Base-by-base conservation (phyloP, 2,113 vertebrate species). In the Notarius quadriscutis region DNA sequence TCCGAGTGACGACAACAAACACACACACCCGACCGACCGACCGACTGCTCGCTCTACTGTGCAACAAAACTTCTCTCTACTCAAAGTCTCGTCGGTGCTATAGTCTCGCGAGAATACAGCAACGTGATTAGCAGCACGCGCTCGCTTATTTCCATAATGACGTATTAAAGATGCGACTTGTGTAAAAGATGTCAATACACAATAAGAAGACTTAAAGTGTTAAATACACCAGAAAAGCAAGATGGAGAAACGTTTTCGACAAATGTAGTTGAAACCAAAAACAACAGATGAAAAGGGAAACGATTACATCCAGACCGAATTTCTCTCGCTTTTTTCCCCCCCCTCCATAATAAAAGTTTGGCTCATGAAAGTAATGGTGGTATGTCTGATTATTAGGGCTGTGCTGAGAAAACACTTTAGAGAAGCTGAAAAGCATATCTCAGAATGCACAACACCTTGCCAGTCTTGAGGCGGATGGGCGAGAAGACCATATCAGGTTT, bases 1-100 rank as follows among this genome's bases (percentile, higher is more conserved):
- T 78, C n/a, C n/a, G 41, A 8, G n/a, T 11, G 25, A 78, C 84
- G 22, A 4, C 48, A 27, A 55, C 20, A n/a, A 50, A 78, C 69
- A 58, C 75, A 8, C n/a, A n/a, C 3, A 25, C 27, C 18, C n/a
- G 34, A 41, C 41, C 34, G 34, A 41, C 22, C 30, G 22, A 25
- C 53, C 67, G 81, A 79, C 80, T 86, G 11, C 62, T 83, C n/a
- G 74, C 72, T 79, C 48, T 51, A 27, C 88, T 65, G 86, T 81
- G 51, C 72, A 86, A 90, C 72, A 84, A 92, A 92, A 92, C 89
- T 92, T 92, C 87, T 92, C 86, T 86, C 72, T 74, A 83, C 88
- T 58, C 87, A 81, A 92, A 92, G 88, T 92, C 87, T 90, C 90
- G 69, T 72, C 65, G n/a, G 25, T 30, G 25, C 20, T 11, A 63